These are phyloP conservation scores for Beris chalybata DNA, from an alignment of 2,888 invertebrate species.

Conservation along the genomic window DNA sequence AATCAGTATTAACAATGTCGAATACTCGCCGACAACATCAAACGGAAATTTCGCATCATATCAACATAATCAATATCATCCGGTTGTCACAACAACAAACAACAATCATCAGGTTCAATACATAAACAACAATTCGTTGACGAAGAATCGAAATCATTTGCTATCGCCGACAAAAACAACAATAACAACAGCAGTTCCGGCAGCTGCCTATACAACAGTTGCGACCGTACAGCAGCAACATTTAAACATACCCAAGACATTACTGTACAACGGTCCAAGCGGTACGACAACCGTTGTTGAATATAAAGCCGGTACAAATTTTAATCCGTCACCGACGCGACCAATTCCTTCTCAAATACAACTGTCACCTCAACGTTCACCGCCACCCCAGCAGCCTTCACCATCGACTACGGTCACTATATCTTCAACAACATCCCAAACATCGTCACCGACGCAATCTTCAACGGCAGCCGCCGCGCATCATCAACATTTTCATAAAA, in stretches of 20 bases:
- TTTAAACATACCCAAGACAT: conserved; percentile 42
- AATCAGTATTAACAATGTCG: conserved; percentile 38
- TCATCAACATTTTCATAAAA: conserved; percentile 53
- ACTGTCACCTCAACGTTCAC: conserved; percentile 18
- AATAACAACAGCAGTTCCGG: not conserved
- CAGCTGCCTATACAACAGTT: conserved; percentile 3
- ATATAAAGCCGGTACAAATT: conserved; percentile 47
- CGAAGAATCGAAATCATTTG: conserved; percentile 40
- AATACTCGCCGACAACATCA: conserved; percentile 30
- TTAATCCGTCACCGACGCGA: conserved; percentile 9
- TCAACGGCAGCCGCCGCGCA: conserved; percentile 38
- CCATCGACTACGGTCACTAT: conserved; percentile 41
- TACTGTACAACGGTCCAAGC: conserved; percentile 55
- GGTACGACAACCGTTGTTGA: conserved; percentile 56
- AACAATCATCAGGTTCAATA: conserved; percentile 33
- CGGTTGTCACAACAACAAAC: conserved; percentile 32
- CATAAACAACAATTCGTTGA: conserved; percentile 36
- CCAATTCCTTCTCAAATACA: conserved; percentile 8
- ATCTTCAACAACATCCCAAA: conserved; percentile 41
- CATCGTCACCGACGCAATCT: conserved; percentile 41
- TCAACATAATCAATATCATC: conserved; percentile 20
- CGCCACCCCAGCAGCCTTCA: conserved; percentile 22
- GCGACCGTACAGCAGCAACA: not conserved
- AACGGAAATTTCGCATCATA: conserved; percentile 13
- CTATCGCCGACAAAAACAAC: conserved; percentile 33